A percentile compares a stretch with the other conserved stretches of the same genome.
Conservation (phyloP, 2,113 vertebrate species). For the Apus apus region DNA sequence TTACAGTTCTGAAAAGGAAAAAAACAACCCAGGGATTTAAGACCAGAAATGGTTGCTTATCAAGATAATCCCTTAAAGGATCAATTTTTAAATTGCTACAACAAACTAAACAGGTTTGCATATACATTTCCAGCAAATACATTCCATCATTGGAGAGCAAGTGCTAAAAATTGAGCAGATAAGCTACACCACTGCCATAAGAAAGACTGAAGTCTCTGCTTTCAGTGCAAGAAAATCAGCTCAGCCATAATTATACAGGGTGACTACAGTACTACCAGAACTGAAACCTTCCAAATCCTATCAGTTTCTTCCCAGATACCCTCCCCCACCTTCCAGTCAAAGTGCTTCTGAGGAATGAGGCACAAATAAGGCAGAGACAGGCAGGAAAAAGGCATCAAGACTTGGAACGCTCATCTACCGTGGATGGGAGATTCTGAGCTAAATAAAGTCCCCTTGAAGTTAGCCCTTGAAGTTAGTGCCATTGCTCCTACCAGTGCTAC, state of each 20-base stretch:
- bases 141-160: neutral
- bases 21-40: neutral
- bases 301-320: neutral
- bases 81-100: neutral
- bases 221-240: neutral
- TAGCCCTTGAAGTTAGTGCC: neutral
- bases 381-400: neutral
- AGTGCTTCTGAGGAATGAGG: neutral
- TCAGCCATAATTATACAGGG: neutral
- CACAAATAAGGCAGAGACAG: neutral
- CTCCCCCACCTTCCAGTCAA: neutral
- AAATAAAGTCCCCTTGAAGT: neutral
- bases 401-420: neutral
- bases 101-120: neutral
- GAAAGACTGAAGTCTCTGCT: neutral
- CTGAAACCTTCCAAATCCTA: neutral
- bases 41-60: neutral
- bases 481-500: neutral
- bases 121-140: conserved; percentile 24
- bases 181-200: neutral
- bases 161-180: neutral
- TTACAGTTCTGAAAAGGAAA: neutral
- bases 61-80: neutral
- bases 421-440: neutral
- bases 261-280: neutral